Evolutionary conservation across 64 coral and sea anemone species (phyloP).

Genomic region (Actinia equina): DNA sequence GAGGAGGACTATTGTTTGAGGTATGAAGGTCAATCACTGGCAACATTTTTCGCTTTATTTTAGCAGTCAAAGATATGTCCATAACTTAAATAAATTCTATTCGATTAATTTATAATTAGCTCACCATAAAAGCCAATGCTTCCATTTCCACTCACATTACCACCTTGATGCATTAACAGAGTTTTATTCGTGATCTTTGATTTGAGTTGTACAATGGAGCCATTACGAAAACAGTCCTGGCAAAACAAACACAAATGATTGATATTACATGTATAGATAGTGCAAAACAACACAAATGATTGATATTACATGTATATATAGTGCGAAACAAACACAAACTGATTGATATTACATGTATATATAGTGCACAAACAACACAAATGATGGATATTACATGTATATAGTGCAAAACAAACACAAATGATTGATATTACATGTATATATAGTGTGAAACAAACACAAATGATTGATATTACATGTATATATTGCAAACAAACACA

Average conservation of each 20-base stretch:
- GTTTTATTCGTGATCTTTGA: slow-evolving; percentile 49
- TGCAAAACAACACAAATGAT: not conserved
- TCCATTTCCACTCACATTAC: slow-evolving; percentile 1
- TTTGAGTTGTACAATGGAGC: slow-evolving; percentile 58
- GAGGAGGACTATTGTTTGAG: too few species aligned
- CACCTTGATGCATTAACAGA: slow-evolving; percentile 3
- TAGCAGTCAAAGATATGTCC: too few species aligned
- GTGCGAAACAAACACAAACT: not conserved
- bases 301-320: too few species aligned
- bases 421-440: too few species aligned
- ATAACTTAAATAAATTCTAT: too few species aligned
- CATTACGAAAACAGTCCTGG: slow-evolving; percentile 66
- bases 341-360: too few species aligned
- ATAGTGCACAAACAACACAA: too few species aligned
- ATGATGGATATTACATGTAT: too few species aligned
- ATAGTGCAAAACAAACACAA: not conserved
- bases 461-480: too few species aligned
- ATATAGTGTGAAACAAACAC: not conserved
- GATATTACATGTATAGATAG: too few species aligned
- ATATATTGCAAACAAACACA: not conserved
- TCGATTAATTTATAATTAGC: not conserved
- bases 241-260: not conserved
- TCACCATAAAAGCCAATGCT: slow-evolving; percentile 58
- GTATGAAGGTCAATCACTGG: too few species aligned
- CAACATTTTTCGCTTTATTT: too few species aligned